phyloP scores from a whole-genome alignment of 2,888 invertebrate species.

The Aleiodes alternator region DNA sequence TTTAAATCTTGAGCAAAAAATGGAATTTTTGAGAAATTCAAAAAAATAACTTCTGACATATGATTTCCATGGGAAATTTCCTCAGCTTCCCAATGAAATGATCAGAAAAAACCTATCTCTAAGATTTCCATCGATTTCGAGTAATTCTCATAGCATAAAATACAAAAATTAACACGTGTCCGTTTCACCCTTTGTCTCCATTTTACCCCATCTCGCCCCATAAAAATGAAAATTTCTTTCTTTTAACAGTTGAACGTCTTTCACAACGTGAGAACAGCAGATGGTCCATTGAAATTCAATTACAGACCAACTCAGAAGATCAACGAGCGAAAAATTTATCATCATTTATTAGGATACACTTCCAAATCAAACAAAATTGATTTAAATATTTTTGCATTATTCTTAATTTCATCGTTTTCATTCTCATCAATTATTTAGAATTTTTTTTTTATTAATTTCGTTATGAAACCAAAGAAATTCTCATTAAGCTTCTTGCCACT shows the following conservation, averaged over 20 bases:
- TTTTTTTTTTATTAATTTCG: not conserved
- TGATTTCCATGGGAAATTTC: too few species aligned
- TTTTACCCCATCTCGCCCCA: too few species aligned
- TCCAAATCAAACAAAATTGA: slow-evolving; percentile 33
- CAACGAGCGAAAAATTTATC: slow-evolving; percentile 60
- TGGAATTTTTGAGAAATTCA: too few species aligned
- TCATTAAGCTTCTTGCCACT: not conserved
- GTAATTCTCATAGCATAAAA: too few species aligned
- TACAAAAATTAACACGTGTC: too few species aligned
- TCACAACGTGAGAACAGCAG: slow-evolving; percentile 52
- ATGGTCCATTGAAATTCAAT: slow-evolving; percentile 68
- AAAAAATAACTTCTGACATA: too few species aligned
- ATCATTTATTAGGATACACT: slow-evolving; percentile 61
- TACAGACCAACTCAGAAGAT: slow-evolving; percentile 75
- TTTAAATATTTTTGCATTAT: slow-evolving; percentile 1
- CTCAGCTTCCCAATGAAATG: too few species aligned
- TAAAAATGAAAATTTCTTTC: not conserved
- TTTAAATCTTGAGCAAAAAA: too few species aligned
- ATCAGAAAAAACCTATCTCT: too few species aligned
- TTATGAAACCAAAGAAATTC: not conserved
- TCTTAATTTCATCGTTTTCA: slow-evolving; percentile 7
- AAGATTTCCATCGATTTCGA: too few species aligned
- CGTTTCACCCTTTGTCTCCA: too few species aligned
- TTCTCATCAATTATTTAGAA: not conserved
- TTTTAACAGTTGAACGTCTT: slow-evolving; percentile 61